Evolutionary conservation across 2,113 vertebrate species (phyloP).

Genomic region (Saccopteryx bilineata): DNA sequence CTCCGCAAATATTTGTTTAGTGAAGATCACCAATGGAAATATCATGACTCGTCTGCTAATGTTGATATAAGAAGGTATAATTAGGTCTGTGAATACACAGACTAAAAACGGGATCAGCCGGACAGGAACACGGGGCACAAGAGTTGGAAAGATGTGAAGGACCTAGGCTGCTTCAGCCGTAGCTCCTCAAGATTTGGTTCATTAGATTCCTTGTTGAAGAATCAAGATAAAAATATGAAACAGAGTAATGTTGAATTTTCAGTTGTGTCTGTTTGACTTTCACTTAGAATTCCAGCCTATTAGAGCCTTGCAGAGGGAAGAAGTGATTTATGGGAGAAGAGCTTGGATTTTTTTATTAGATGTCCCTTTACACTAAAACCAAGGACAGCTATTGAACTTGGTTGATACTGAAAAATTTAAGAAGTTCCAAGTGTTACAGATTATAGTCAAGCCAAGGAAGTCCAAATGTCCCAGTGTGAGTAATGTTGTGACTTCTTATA

Average conservation of each 20-base stretch:
- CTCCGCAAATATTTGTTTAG: not conserved
- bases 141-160: not conserved
- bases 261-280: not conserved
- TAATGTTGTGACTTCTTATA: not conserved
- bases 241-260: not conserved
- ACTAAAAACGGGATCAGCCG: not conserved
- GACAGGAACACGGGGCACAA: not conserved
- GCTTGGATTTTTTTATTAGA: slow-evolving; percentile 62
- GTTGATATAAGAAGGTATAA: not conserved
- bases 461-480: not conserved
- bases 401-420: slow-evolving; percentile 46
- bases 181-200: not conserved
- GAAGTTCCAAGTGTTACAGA: slow-evolving; percentile 15
- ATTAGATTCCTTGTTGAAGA: not conserved
- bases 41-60: not conserved
- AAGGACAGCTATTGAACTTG: slow-evolving; percentile 62
- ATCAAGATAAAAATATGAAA: slow-evolving; percentile 38
- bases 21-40: not conserved
- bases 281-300: slow-evolving; percentile 32
- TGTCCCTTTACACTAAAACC: slow-evolving; percentile 13
- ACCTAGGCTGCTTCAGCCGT: not conserved
- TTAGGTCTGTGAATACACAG: not conserved
- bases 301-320: not conserved
- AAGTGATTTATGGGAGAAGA: slow-evolving; percentile 52
- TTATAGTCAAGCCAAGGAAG: not conserved